Base-by-base conservation (phyloP, 2,113 vertebrate genomes). In the Onychostoma macrolepis region DNA sequence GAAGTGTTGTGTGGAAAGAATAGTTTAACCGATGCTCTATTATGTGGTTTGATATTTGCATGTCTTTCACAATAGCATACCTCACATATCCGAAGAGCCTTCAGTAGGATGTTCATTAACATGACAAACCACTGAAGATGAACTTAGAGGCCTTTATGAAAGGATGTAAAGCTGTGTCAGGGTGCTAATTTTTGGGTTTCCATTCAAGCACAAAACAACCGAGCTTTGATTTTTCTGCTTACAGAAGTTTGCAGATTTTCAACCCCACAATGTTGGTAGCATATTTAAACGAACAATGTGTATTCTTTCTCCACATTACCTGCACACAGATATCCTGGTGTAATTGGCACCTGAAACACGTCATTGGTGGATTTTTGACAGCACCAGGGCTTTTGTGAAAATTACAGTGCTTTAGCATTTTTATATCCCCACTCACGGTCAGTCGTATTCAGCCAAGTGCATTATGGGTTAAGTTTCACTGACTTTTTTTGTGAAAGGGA, bases 21-120 rank as follows among this genome's bases (percentile, higher is more conserved):
- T 82, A 28, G 80, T 45, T 82, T 63, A 82, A 82, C 38, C 61
- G n/a, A 43, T 43, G 61, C 38, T 82, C 58, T 28, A 28, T 82
- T 82, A 19, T 67, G 53, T 61, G 78, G 53, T 80, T 80, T 13
- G 53, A 63, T 30, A 78, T 81, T 81, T 63, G 56, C 79, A 81
- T 82, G 53, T 41, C 79, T 80, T 67, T 67, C 38, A 45, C 80
- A 82, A 67, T 65, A 28, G n/a, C 61, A 82, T 82, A 67, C 38
- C 24, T 82, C 38, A 28, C 80, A 82, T 82, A 30, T 45, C 80
- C 38, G 15, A 67, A 48, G 38, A 67, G 36, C 33, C 10, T 45
- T 30, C 53, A 41, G 78, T 80, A 41, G 56, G 53, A 61, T 80
- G 56, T 80, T 79, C 24, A 61, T 61, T 80, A 80, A 63, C 53